Base-by-base conservation (phyloP, 2,888 invertebrate genomes). In the Strigamia transsilvanica region DNA sequence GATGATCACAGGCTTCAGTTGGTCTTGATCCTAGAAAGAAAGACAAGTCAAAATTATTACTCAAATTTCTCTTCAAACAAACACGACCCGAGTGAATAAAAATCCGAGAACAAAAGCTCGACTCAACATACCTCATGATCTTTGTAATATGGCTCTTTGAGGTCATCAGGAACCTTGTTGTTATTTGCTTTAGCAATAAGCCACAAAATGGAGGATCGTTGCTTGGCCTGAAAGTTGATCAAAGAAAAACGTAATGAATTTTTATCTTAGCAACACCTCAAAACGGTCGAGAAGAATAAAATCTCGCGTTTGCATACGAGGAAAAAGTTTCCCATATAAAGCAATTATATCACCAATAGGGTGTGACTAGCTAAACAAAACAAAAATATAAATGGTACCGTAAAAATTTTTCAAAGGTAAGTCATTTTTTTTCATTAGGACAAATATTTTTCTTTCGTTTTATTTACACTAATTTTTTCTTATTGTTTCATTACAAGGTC, bases 201-300 rank as follows among this genome's bases (percentile, higher is more conserved):
- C 98, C 98, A 98, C 91, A 96, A 94, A 87, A 98, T 93, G 87
- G 97, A 96, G 87, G 97, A 96, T 90, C 95, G 92, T 89, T 97
- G 95, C 90, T 97, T 96, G 87, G 97, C 97, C 97, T 98, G 92
- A 27, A 93, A 93, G 87, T 89, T 89, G 87, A 86, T 87, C 42
- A 61, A 73, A 80, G 18, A 80, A 82, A 79, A 80, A 79, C 7
- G 23, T 21, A 10, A 10, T 61, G 38, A 38, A 38, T 38, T 38
- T 38, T 38, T 38, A 9, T 38, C 10, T 9, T 38, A 0, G 6
- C 10, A 38, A 38, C 38, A 38, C 6, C 1, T 5, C 38, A 38
- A 34, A 6, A 38, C 38, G 0, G 38, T 38, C 6, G 38, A 38
- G 38, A 9, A 38, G 38, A 38, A 38, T 38, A 38, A 38, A 38